Base-by-base conservation (phyloP, 2,113 vertebrate species). In the Siniperca knerii region DNA sequence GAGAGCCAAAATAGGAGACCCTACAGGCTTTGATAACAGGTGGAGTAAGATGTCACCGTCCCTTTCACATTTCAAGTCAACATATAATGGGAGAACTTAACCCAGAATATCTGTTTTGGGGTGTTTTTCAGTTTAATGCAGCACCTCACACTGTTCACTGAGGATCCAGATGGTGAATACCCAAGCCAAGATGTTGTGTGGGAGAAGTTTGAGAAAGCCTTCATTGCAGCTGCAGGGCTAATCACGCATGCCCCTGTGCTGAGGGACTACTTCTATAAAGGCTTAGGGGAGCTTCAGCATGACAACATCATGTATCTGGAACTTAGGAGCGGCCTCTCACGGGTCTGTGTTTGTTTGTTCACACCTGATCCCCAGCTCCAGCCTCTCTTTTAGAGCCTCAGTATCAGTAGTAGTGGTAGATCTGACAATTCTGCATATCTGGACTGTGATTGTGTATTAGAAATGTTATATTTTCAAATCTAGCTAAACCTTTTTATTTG, bases 261-360 rank as follows among this genome's bases (percentile, higher is more conserved):
- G 91, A 97, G 91, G 88, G 96, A 96, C 85, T 98, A 97, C 73
- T 85, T 97, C 81, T 96, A 97, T 84, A 93, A 93, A 78, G 96
- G 95, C 57, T 91, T 99, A 78, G 85, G 93, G 86, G 96, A 98
- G 79, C 96, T 98, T 71, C 96, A 96, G 54, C 71, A 87, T 44
- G 98, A 99, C 92, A 97, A 97, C 35, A 65, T 98, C 81, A 94
- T 97, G 87, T 98, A 98, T 66, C 77, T 97, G 4, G 98, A 98
- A 84, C 94, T 98, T 52, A 94, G 98, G 88, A 95, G 96, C 21
- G 91, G 95, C 13, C 93, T 98, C 60, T 92, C 95, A 8, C 90
- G 81, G 95, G 97, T 99, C 90, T 1, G 94, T 89, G 25, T 55
- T 23, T 23, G 7, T n/a, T 50, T 46, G 1, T 69, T 77, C 12